These are phyloP conservation scores for Tenualosa ilisha DNA, from an alignment of 2,797 vertebrate species.

Conservation along the genomic window DNA sequence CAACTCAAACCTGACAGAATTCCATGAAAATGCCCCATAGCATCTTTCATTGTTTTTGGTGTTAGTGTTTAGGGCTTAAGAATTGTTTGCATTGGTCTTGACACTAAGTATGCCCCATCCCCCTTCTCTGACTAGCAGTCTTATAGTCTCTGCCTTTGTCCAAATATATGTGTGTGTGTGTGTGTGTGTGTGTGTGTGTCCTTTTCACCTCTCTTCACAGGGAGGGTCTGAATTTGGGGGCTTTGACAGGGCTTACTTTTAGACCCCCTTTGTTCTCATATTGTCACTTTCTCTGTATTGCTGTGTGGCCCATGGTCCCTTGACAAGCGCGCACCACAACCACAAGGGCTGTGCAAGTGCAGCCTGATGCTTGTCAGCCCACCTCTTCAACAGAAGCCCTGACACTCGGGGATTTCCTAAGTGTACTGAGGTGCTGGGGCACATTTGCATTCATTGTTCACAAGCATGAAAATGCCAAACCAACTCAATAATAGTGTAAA, in stretches of 20 bases:
- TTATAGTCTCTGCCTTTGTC: no score
- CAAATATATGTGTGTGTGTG: neutral
- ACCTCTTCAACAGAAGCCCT: conserved; percentile 41
- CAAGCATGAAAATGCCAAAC: neutral
- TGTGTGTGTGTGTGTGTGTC: neutral
- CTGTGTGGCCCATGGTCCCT: neutral
- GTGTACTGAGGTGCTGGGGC: conserved; percentile 8
- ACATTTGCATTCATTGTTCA: conserved; percentile 30
- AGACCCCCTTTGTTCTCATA: neutral
- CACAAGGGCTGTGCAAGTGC: neutral
- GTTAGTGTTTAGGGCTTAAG: neutral
- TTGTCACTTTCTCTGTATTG: neutral
- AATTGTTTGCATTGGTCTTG: neutral
- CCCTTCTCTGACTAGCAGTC: neutral
- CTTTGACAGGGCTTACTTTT: neutral
- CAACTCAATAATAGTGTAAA: neutral
- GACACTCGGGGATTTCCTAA: conserved; percentile 54
- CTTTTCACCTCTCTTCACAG: neutral
- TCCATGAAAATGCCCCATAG: no score
- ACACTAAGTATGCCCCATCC: neutral
- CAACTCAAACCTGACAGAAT: no score
- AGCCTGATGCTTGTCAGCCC: conserved; percentile 29
- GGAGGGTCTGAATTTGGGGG: neutral
- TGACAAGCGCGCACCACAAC: neutral
- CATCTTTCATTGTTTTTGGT: no score